These are phyloP conservation scores for Leptoteleia sp. DNA, from an alignment of 1,140 invertebrate species.

Conservation along the genomic window DNA sequence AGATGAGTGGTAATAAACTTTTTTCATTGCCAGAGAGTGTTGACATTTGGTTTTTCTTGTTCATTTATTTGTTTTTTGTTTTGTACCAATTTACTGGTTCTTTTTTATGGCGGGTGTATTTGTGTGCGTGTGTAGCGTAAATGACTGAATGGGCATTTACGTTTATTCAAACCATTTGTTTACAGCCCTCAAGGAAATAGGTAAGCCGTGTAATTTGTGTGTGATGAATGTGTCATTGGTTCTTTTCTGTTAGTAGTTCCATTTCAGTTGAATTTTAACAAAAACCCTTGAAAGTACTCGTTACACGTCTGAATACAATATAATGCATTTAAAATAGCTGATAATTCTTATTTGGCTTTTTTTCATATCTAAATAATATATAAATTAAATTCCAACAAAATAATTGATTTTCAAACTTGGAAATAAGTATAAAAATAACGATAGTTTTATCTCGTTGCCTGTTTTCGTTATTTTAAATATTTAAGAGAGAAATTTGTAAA, in stretches of 20 bases:
- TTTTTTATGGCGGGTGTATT: slow-evolving; percentile 17
- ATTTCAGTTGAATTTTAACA: slow-evolving; percentile 35
- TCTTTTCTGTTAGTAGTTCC: slow-evolving; percentile 69
- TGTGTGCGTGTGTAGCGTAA: slow-evolving; percentile 65
- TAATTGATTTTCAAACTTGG: too few species aligned
- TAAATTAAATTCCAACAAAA: too few species aligned
- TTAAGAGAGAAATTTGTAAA: too few species aligned
- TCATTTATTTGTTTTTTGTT: slow-evolving; percentile 39
- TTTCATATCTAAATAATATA: too few species aligned
- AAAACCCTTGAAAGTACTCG: slow-evolving; percentile 10
- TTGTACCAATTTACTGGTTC: slow-evolving; percentile 31
- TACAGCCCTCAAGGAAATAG: slow-evolving; percentile 81
- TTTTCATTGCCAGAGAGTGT: slow-evolving; percentile 50
- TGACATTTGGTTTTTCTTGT: slow-evolving; percentile 57
- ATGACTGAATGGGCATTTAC: slow-evolving; percentile 67
- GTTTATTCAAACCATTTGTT: slow-evolving; percentile 75
- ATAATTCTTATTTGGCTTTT: too few species aligned
- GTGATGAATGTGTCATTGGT: slow-evolving; percentile 75
- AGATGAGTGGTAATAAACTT: slow-evolving; percentile 58
- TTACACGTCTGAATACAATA: slow-evolving; percentile 24
- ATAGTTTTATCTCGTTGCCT: too few species aligned
- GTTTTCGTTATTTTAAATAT: too few species aligned
- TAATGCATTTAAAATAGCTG: neutral
- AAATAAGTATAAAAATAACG: too few species aligned
- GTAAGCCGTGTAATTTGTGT: slow-evolving; percentile 78